These are phyloP conservation scores for Uropetala carovei DNA, from an alignment of 2,888 invertebrate species.

Conservation along the genomic window DNA sequence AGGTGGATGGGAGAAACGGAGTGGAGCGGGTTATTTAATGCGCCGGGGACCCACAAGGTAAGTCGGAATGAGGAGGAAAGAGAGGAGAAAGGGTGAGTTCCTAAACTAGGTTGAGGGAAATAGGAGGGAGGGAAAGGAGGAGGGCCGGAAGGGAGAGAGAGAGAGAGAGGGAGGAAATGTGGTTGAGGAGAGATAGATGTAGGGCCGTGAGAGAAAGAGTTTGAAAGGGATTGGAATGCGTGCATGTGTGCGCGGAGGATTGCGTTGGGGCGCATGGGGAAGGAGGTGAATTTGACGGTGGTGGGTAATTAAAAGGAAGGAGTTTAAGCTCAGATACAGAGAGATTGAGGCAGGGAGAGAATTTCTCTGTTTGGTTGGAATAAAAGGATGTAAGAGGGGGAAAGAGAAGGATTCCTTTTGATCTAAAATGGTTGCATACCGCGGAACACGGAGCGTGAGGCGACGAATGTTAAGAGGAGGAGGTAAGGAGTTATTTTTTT, in stretches of 20 bases:
- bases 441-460: not conserved
- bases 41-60: not conserved
- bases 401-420: constrained; percentile 14
- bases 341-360: not conserved
- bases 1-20: not conserved
- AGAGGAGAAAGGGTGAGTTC: not conserved
- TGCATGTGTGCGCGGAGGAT: not conserved
- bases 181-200: not conserved
- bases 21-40: not conserved
- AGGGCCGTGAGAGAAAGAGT: not conserved
- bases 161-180: not conserved
- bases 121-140: not conserved
- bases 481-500: not conserved
- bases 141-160: not conserved
- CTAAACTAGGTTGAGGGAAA: constrained; percentile 38
- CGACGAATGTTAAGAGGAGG: not conserved
- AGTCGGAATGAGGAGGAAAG: not conserved
- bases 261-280: not conserved
- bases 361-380: not conserved
- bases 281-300: not conserved
- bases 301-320: not conserved
- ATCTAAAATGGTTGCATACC: constrained; percentile 31
- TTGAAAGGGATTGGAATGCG: not conserved
- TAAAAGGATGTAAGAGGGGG: not conserved
- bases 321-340: not conserved